Conservation (phyloP, 2,888 invertebrate genomes). For the Ptycholaimellus sp. region DNA sequence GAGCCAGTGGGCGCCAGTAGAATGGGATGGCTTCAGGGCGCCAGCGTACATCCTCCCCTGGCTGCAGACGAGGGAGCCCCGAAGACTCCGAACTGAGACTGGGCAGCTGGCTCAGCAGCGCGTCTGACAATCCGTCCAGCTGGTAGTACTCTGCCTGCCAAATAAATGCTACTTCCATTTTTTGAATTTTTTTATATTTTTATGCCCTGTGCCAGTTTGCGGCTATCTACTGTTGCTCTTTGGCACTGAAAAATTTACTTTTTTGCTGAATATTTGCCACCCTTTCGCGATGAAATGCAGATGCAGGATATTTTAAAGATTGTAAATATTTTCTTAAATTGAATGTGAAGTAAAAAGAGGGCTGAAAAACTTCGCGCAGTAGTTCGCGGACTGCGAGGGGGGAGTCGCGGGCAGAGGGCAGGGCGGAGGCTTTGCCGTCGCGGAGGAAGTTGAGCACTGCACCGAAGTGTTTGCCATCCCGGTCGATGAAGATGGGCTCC, state of each 20-base stretch:
- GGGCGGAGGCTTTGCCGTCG: slow-evolving; percentile 1
- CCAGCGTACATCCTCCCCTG: slow-evolving; percentile 3
- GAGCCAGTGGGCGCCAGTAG: slow-evolving; percentile 7
- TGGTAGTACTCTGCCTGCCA: slow-evolving; percentile 6
- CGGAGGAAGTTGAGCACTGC: slow-evolving; percentile 5
- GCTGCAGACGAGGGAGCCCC: background rate
- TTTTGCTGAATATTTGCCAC: background rate
- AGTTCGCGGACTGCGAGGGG: no score
- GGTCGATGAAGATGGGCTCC: slow-evolving; percentile 5
- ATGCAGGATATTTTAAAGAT: no score
- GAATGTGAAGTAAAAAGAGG: no score
- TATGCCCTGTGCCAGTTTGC: background rate
- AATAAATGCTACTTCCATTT: no score
- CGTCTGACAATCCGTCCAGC: slow-evolving; percentile 1
- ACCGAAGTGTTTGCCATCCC: slow-evolving; percentile 5
- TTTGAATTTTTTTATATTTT: no score
- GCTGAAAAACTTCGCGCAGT: no score
- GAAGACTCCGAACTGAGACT: background rate
- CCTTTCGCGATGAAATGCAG: no score
- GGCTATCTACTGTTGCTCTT: background rate
- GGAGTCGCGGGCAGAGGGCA: slow-evolving; percentile 1
- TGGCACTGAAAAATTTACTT: background rate
- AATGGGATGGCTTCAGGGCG: slow-evolving; percentile 1
- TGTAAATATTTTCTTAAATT: no score
- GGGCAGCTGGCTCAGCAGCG: background rate